Percentiles rank a stretch among this genome's conserved stretches.
phyloP scores from a whole-genome alignment of 2,113 vertebrate genomes.

The Cervus canadensis region DNA sequence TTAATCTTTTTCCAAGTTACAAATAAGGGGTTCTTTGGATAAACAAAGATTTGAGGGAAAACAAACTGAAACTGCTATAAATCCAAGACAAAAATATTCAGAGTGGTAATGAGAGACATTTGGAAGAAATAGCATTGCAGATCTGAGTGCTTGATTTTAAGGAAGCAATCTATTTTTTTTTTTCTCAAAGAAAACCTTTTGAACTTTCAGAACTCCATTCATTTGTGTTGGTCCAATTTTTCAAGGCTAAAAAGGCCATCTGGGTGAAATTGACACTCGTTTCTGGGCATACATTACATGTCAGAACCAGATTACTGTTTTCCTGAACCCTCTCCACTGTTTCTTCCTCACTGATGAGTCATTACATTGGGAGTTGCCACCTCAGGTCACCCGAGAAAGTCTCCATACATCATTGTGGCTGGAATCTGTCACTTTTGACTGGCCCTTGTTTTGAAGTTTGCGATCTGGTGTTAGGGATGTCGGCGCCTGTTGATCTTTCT shows the following conservation, averaged over 20 bases:
- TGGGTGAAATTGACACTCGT: slow-evolving; percentile 41
- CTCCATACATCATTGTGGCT: slow-evolving; percentile 36
- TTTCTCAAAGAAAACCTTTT: slow-evolving; percentile 47
- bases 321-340: slow-evolving; percentile 6
- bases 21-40: slow-evolving; percentile 54
- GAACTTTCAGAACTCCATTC: slow-evolving; percentile 64
- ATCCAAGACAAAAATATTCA: slow-evolving; percentile 51
- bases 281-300: slow-evolving; percentile 44
- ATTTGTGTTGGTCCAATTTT: slow-evolving; percentile 59
- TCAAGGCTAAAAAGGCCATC: slow-evolving; percentile 28
- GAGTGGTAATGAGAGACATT: slow-evolving; percentile 66
- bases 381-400: slow-evolving; percentile 34
- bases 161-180: slow-evolving; percentile 37
- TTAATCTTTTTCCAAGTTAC: slow-evolving; percentile 57
- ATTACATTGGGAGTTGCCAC: slow-evolving; percentile 38
- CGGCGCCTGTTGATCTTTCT: slow-evolving; percentile 32
- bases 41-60: slow-evolving; percentile 56
- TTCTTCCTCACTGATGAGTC: slow-evolving; percentile 64
- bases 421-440: slow-evolving; percentile 51
- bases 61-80: slow-evolving; percentile 52
- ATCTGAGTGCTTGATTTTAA: slow-evolving; percentile 48
- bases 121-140: slow-evolving; percentile 48
- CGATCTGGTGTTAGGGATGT: slow-evolving; percentile 10
- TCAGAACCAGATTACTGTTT: slow-evolving; percentile 55
- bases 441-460: slow-evolving; percentile 52